These are phyloP conservation scores for Aplochiton taeniatus DNA, from an alignment of 2,797 vertebrate genomes.

Conservation along the genomic window DNA sequence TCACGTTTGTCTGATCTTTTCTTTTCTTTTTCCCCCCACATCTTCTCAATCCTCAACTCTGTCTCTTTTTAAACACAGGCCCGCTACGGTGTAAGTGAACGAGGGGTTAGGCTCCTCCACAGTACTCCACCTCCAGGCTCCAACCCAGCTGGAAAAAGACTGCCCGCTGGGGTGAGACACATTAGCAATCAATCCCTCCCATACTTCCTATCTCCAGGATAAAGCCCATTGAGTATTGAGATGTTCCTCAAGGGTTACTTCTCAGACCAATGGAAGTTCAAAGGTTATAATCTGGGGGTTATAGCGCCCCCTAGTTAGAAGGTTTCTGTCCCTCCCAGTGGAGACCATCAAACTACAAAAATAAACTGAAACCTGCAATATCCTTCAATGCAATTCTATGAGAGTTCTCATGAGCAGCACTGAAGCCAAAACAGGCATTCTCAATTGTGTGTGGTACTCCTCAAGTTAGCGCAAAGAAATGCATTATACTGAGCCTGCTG, in stretches of 20 bases:
- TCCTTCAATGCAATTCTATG: no score
- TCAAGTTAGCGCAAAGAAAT: no score
- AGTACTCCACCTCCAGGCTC: constrained; percentile 73
- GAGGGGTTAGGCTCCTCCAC: constrained; percentile 77
- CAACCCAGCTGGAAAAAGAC: constrained; percentile 82
- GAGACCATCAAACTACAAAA: not conserved
- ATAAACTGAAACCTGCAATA: no score
- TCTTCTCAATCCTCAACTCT: constrained; percentile 55
- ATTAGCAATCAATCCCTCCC: constrained; percentile 40
- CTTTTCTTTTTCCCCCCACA: constrained; percentile 63
- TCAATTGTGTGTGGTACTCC: no score
- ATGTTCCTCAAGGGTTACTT: constrained; percentile 32
- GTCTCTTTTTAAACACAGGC: constrained; percentile 78
- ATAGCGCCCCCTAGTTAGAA: not conserved
- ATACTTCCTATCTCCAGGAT: constrained; percentile 16
- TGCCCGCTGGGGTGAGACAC: constrained; percentile 81
- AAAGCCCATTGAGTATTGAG: constrained; percentile 22
- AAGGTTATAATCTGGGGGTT: constrained; percentile 6
- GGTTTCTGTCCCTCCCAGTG: constrained; percentile 2
- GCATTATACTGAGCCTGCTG: no score
- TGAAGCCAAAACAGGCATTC: no score
- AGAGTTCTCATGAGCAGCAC: no score
- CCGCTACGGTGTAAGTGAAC: constrained; percentile 79
- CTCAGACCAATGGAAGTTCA: constrained; percentile 12
- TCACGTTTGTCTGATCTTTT: constrained; percentile 55